phyloP scores from a whole-genome alignment of 2,113 vertebrate genomes.

The Marmota monax region DNA sequence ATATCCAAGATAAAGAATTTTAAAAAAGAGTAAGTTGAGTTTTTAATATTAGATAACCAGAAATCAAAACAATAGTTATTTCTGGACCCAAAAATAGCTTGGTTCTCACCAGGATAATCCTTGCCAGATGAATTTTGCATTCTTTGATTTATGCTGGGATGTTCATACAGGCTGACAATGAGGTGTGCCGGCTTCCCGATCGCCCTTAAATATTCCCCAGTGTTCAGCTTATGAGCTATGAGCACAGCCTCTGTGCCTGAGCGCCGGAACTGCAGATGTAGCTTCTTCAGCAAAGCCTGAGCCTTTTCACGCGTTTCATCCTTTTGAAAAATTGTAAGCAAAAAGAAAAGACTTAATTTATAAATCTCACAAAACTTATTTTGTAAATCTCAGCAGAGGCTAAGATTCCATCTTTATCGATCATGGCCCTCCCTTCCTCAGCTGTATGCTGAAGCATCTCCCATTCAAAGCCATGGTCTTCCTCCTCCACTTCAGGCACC shows the following conservation, averaged over 20 bases:
- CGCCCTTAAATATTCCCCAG: conserved; percentile 88
- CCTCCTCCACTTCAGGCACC: neutral
- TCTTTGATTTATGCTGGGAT: conserved; percentile 92
- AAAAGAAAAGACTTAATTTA: neutral
- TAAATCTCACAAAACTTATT: neutral
- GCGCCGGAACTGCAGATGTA: conserved; percentile 92
- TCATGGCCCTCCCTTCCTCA: neutral
- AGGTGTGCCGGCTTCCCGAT: conserved; percentile 92
- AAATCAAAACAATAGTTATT: neutral
- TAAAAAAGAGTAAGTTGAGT: neutral
- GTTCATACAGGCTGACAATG: conserved; percentile 93
- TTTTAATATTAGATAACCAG: neutral
- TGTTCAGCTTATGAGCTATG: conserved; percentile 88
- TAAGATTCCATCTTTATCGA: neutral
- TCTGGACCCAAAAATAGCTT: neutral
- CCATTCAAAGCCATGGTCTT: neutral
- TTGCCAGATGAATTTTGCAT: conserved; percentile 87
- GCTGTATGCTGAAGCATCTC: neutral
- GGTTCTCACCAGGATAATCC: conserved; percentile 91
- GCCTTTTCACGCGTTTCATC: conserved; percentile 88
- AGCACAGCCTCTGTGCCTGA: conserved; percentile 94
- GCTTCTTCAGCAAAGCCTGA: conserved; percentile 91
- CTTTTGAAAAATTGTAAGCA: conserved; percentile 82
- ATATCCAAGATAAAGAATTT: neutral
- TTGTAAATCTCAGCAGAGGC: neutral